Conservation (phyloP, 2,888 invertebrate genomes). For the Halictus quadricinctus region DNA sequence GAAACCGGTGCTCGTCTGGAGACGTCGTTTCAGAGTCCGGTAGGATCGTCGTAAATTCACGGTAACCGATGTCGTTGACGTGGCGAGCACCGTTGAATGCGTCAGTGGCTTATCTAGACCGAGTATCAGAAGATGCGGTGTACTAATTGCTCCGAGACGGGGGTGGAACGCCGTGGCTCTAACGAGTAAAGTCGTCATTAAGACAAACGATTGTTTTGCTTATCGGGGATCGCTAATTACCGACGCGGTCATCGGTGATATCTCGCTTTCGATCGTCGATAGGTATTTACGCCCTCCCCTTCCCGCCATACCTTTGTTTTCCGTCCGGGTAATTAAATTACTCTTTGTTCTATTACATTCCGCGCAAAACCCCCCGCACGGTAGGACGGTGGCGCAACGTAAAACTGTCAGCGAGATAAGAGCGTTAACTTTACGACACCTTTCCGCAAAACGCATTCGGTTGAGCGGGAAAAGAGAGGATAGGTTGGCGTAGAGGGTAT, state of each 20-base stretch:
- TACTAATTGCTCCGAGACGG: constrained; percentile 64
- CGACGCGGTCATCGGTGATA: constrained; percentile 41
- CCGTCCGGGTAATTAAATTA: constrained; percentile 62
- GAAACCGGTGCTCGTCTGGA: background rate
- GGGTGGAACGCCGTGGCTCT: constrained; percentile 51
- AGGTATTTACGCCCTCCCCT: constrained; percentile 43
- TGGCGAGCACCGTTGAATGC: constrained; percentile 17
- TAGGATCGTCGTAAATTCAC: background rate
- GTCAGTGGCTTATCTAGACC: constrained; percentile 42
- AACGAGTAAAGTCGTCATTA: constrained; percentile 66
- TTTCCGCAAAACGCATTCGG: constrained; percentile 49
- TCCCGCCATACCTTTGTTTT: background rate
- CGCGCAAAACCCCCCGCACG: constrained; percentile 22
- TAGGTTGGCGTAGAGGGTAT: background rate
- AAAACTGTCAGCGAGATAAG: constrained; percentile 65
- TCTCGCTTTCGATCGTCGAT: constrained; percentile 51
- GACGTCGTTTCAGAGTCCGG: background rate
- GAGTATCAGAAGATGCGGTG: constrained; percentile 53
- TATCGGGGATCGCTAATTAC: constrained; percentile 62
- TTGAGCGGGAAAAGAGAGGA: background rate
- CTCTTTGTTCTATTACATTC: constrained; percentile 56
- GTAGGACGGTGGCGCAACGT: constrained; percentile 28
- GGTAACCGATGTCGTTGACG: constrained; percentile 19
- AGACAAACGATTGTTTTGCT: constrained; percentile 57
- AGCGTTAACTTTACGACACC: constrained; percentile 56